phyloP scores from a whole-genome alignment of 2,113 vertebrate genomes.

The Megaceryle maxima region DNA sequence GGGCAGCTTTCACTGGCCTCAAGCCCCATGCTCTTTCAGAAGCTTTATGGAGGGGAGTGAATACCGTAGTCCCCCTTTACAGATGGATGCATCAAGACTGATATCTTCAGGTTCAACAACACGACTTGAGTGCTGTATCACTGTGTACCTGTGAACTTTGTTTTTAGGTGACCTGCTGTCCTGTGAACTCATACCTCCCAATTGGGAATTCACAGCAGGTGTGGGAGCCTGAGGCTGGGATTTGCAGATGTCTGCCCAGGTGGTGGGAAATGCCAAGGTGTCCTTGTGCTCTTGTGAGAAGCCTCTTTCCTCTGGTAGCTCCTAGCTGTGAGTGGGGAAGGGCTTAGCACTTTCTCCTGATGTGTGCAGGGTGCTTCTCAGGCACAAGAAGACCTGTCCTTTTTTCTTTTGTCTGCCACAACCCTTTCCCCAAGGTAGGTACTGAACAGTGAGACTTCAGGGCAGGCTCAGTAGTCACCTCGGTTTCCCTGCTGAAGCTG shows the following conservation, averaged over 20 bases:
- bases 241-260: background rate
- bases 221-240: background rate
- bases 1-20: background rate
- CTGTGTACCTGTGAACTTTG: background rate
- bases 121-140: background rate
- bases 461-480: background rate
- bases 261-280: fast-evolving
- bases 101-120: background rate
- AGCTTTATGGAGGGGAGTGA: background rate
- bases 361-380: background rate
- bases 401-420: background rate
- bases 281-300: background rate
- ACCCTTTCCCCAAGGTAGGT: background rate
- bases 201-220: background rate
- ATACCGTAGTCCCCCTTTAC: background rate
- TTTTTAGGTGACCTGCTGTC: background rate
- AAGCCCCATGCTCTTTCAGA: background rate
- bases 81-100: background rate
- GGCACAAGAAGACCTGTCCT: background rate
- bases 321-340: background rate
- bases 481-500: background rate
- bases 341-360: background rate
- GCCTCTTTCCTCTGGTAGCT: background rate
- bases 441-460: fast-evolving
- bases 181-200: background rate